phyloP scores from a whole-genome alignment of 2,888 invertebrate species.

The Nymphalis urticae region DNA sequence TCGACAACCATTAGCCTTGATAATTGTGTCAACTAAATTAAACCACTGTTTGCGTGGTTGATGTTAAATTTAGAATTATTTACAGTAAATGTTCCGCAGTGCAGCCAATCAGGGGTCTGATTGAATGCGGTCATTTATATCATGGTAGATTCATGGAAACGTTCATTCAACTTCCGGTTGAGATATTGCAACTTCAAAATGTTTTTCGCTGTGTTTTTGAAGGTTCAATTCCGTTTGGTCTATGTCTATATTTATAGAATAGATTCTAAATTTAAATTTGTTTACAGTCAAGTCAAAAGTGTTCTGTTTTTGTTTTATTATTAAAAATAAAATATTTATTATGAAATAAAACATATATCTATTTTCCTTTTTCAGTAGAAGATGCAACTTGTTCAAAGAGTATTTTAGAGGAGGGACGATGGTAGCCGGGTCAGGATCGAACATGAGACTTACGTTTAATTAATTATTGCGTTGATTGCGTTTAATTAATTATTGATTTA shows the following conservation, averaged over 20 bases:
- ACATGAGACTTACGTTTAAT: too few species aligned
- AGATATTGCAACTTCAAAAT: conserved; percentile 3
- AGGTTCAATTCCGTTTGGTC: not conserved
- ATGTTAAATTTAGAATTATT: conserved; percentile 33
- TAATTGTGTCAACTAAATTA: conserved; percentile 37
- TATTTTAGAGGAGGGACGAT: too few species aligned
- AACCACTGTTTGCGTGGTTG: conserved; percentile 25
- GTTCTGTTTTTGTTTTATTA: too few species aligned
- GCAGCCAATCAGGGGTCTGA: conserved; percentile 21
- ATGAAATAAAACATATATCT: too few species aligned
- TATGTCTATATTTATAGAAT: not conserved
- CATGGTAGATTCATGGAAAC: conserved; percentile 24
- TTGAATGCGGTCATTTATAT: conserved; percentile 29
- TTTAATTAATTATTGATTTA: too few species aligned
- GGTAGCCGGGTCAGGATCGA: too few species aligned
- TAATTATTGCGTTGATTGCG: too few species aligned
- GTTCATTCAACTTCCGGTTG: conserved; percentile 19
- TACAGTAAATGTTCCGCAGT: conserved; percentile 20
- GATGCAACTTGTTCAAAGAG: too few species aligned
- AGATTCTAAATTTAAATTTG: too few species aligned
- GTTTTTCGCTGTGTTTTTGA: conserved; percentile 3
- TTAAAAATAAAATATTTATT: too few species aligned
- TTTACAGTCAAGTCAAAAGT: too few species aligned
- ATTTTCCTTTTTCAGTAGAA: too few species aligned
- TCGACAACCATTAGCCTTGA: conserved; percentile 27